Conservation (phyloP, 2,113 vertebrate genomes). For the Laticauda laticaudata region DNA sequence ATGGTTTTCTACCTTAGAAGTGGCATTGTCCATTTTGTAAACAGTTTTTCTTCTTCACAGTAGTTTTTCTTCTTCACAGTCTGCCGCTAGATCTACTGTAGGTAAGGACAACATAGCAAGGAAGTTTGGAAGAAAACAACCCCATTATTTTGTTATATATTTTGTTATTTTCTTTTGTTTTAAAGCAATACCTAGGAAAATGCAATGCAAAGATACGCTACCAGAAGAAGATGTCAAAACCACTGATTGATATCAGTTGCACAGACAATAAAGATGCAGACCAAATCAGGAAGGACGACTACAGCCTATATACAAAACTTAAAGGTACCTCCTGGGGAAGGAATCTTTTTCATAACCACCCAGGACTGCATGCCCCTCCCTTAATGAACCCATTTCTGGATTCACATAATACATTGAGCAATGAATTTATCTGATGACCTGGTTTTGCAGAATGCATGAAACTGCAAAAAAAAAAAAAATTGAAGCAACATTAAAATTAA, state of each 20-base stretch:
- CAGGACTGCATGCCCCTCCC: not conserved
- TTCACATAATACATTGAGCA: not conserved
- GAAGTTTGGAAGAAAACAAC: not conserved
- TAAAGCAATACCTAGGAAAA: slow-evolving; percentile 56
- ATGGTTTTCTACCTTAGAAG: not conserved
- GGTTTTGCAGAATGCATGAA: not conserved
- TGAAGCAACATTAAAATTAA: not conserved
- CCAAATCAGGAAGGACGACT: slow-evolving; percentile 53
- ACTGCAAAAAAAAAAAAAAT: not conserved
- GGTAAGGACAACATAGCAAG: not conserved
- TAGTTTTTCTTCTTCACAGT: not conserved
- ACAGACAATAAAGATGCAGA: slow-evolving; percentile 10
- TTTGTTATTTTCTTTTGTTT: not conserved
- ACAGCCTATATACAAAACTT: slow-evolving; percentile 59
- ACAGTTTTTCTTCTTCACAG: not conserved
- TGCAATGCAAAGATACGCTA: slow-evolving; percentile 72
- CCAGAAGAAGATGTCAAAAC: slow-evolving; percentile 50
- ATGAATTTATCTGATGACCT: not conserved
- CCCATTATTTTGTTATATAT: no score
- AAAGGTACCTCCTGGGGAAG: slow-evolving; percentile 10
- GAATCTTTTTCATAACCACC: not conserved
- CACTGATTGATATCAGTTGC: slow-evolving; percentile 65
- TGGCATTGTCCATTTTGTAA: not conserved
- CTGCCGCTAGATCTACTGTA: not conserved
- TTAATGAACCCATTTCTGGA: not conserved